Conservation (phyloP, 2,797 vertebrate genomes). For the Novumbra hubbsi region DNA sequence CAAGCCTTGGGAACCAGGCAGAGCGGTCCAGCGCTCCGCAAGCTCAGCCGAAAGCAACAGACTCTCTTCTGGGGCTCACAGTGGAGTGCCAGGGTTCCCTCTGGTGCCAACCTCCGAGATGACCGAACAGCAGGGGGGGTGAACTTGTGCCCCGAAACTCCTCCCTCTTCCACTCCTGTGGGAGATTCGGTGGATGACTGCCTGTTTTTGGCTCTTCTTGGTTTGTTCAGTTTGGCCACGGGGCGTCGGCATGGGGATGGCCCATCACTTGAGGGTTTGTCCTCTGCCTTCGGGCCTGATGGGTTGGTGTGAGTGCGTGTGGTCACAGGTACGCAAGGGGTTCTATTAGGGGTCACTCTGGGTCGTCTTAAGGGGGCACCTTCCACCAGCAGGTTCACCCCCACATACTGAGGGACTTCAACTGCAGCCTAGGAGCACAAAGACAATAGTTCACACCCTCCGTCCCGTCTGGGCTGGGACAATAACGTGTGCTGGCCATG, state of each 20-base stretch:
- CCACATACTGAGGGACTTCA: slow-evolving; percentile 76
- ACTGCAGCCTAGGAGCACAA: slow-evolving; percentile 70
- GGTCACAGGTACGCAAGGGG: slow-evolving; percentile 8
- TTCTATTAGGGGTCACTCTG: slow-evolving; percentile 35
- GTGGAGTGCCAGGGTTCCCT: slow-evolving; percentile 23
- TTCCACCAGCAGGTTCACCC: slow-evolving; percentile 81
- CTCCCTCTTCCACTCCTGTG: slow-evolving; percentile 33
- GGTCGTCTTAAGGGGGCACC: slow-evolving; percentile 75
- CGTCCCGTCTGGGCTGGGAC: too few species aligned
- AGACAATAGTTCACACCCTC: slow-evolving; percentile 2
- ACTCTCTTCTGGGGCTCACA: slow-evolving; percentile 48
- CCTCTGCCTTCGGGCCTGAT: slow-evolving; percentile 2
- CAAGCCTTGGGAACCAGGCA: slow-evolving; percentile 37
- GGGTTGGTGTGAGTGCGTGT: slow-evolving; percentile 18
- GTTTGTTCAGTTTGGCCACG: slow-evolving; percentile 47
- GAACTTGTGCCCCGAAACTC: slow-evolving; percentile 17
- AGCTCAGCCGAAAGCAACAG: slow-evolving; percentile 19
- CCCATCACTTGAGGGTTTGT: slow-evolving; percentile 27
- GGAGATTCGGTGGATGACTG: slow-evolving; percentile 28
- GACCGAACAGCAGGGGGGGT: slow-evolving; percentile 12
- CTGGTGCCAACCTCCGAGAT: slow-evolving; percentile 15
- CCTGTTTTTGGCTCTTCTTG: slow-evolving; percentile 36
- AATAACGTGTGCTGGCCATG: neutral
- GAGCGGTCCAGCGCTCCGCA: slow-evolving; percentile 1
- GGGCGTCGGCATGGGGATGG: neutral